Base-by-base conservation (phyloP, 1,140 invertebrate genomes). In the Calosoma granatense region DNA sequence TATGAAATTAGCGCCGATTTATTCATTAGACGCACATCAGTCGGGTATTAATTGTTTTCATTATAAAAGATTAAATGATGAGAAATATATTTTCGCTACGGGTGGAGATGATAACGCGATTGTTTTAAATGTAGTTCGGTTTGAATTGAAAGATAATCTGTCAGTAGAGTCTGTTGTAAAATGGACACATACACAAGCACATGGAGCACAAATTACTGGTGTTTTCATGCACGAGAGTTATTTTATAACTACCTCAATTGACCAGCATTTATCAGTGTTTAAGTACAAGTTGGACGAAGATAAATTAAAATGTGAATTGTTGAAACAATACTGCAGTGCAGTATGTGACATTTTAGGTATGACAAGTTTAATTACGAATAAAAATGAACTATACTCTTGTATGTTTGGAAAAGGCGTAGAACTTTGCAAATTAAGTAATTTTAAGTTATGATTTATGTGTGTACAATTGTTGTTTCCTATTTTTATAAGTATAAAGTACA, bases 81-180 rank as follows among this genome's bases (percentile, higher is more conserved):
- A 67, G 54, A 57, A 65, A 56, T 72, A 78, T 57, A 55, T 83
- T 11, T 60, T 87, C 21, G 73, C 72, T 0, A 82, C 80, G 36
- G 85, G 83, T n/a, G 83, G 85, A n/a, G 85, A 87, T 64, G 84
- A 86, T 61, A 86, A 85, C 72, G 67, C 78, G 14, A 59, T 86
- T n/a, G 70, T 71, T 63, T 55, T 85, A 47, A 47, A 47, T 47
- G 4, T 47, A 47, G 3, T 47, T 17, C 9, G 17, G 4, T 47
- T 47, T 47, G 15, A 47, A 4, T 11, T 47, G 3, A 17, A 47
- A 9, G 41, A 17, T 47, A 47, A 6, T 47, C 4, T 47, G 4
- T 11, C 6, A 3, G 41, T 47, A 4, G 9, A 9, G 3, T 9
- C 4, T 12, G 17, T 47, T 47, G 4, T 17, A 11, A 17, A 47